Conservation (phyloP, 2,113 vertebrate genomes). For the Pycnonotus jocosus region DNA sequence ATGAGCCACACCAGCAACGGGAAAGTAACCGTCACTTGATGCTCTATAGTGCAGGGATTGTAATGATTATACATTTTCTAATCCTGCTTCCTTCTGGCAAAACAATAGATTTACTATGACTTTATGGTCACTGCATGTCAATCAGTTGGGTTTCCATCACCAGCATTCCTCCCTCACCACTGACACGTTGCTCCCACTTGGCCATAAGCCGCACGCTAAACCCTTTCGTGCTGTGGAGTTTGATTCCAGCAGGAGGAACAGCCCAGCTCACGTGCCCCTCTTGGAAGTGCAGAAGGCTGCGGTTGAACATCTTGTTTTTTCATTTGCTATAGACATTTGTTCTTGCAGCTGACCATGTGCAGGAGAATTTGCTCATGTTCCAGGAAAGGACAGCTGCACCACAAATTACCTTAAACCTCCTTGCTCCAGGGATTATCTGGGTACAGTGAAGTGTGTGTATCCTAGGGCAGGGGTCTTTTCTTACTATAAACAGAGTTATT, state of each 20-base stretch:
- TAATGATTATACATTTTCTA: conserved; percentile 59
- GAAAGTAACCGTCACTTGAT: background rate
- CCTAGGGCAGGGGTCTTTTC: conserved; percentile 56
- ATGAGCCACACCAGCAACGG: background rate
- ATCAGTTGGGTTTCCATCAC: conserved; percentile 48
- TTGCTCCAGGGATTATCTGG: conserved; percentile 82
- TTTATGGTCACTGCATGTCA: conserved; percentile 46
- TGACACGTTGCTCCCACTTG: conserved; percentile 66
- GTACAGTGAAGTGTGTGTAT: conserved; percentile 74
- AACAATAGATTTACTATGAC: conserved; percentile 65
- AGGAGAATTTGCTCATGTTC: conserved; percentile 85
- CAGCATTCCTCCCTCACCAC: conserved; percentile 49
- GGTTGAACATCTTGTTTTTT: conserved; percentile 81
- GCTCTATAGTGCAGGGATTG: background rate
- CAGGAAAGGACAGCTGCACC: conserved; percentile 86
- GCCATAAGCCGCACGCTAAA: conserved; percentile 60
- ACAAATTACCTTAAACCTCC: conserved; percentile 85
- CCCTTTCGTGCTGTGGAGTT: conserved; percentile 42
- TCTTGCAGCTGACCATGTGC: conserved; percentile 87
- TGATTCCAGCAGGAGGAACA: conserved; percentile 46
- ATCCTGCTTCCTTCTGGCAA: conserved; percentile 50
- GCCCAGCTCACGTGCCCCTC: conserved; percentile 45
- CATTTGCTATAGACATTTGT: conserved; percentile 84
- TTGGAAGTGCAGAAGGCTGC: conserved; percentile 30
- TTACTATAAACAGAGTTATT: conserved; percentile 64